These are phyloP conservation scores for Ormia ochracea DNA, from an alignment of 2,888 invertebrate genomes.

Conservation along the genomic window DNA sequence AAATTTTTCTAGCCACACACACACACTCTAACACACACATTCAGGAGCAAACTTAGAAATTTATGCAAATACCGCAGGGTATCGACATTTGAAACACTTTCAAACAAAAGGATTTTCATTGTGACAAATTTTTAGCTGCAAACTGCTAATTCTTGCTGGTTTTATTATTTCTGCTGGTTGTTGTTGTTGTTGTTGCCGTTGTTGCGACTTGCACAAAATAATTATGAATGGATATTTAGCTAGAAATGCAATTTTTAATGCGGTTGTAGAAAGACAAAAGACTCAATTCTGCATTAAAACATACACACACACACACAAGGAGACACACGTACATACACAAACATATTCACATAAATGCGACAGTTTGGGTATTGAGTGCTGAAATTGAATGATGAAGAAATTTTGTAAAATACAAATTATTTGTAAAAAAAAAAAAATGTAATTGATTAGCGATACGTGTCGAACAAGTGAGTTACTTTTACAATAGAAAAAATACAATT, in stretches of 20 bases:
- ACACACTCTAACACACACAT: neutral
- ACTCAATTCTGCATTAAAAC: slow-evolving; percentile 41
- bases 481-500: neutral
- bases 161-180: too few relatives aligned
- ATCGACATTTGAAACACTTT: slow-evolving; percentile 62
- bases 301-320: too few relatives aligned
- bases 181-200: neutral
- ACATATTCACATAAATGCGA: slow-evolving; percentile 47
- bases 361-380: slow-evolving; percentile 53
- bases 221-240: slow-evolving; percentile 54
- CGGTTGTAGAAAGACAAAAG: slow-evolving; percentile 56
- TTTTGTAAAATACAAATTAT: slow-evolving; percentile 1
- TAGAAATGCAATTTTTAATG: slow-evolving; percentile 52
- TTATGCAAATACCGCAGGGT: slow-evolving; percentile 60
- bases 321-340: slow-evolving; percentile 40
- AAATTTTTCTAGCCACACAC: slow-evolving; percentile 21
- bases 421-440: slow-evolving; percentile 7
- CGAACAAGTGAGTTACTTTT: neutral
- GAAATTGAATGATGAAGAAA: neutral
- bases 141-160: slow-evolving; percentile 25
- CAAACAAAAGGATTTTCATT: slow-evolving; percentile 53
- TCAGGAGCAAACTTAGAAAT: neutral
- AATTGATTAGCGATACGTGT: slow-evolving; percentile 43
- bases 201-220: neutral
- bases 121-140: slow-evolving; percentile 46